Percentiles rank a stretch among this genome's conserved stretches.
Evolutionary conservation across 1,140 invertebrate genomes (phyloP).

Genomic region (Drosophila subobscura): DNA sequence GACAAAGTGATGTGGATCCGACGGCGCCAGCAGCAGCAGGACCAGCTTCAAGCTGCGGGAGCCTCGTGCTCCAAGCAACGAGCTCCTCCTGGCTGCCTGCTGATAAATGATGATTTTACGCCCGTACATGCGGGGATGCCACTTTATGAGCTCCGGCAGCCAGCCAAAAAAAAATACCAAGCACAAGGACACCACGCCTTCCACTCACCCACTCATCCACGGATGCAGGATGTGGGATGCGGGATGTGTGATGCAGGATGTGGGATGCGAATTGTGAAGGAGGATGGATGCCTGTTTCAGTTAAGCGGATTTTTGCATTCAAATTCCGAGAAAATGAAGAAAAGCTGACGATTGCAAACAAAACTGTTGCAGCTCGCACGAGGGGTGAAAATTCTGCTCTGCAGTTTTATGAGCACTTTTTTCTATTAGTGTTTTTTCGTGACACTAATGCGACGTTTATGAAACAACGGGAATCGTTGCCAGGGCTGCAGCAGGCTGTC

Average conservation of each 20-base stretch:
- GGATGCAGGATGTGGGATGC: conserved; percentile 16
- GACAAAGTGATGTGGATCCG: conserved; percentile 76
- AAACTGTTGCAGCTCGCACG: conserved; percentile 45
- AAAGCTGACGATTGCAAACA: conserved; percentile 68
- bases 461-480: conserved; percentile 56
- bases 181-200: conserved; percentile 46
- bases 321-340: conserved; percentile 50
- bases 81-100: conserved; percentile 34
- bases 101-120: conserved; percentile 80
- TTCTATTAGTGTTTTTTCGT: conserved; percentile 47
- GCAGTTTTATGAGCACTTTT: conserved; percentile 69
- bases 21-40: conserved; percentile 56
- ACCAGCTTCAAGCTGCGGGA: not conserved
- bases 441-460: conserved; percentile 80
- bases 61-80: not conserved
- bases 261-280: conserved; percentile 35
- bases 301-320: conserved; percentile 76
- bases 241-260: too few relatives aligned
- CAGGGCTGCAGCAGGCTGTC: conserved; percentile 23
- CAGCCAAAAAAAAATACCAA: conserved; percentile 34
- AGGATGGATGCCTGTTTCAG: conserved; percentile 52
- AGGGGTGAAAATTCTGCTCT: conserved; percentile 60
- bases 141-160: conserved; percentile 64
- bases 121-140: conserved; percentile 66
- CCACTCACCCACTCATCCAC: conserved; percentile 18